A percentile compares a stretch with the other conserved stretches of the same genome.
These are phyloP conservation scores for Temnothorax longispinosus DNA, from an alignment of 1,140 invertebrate species.

Conservation along the genomic window DNA sequence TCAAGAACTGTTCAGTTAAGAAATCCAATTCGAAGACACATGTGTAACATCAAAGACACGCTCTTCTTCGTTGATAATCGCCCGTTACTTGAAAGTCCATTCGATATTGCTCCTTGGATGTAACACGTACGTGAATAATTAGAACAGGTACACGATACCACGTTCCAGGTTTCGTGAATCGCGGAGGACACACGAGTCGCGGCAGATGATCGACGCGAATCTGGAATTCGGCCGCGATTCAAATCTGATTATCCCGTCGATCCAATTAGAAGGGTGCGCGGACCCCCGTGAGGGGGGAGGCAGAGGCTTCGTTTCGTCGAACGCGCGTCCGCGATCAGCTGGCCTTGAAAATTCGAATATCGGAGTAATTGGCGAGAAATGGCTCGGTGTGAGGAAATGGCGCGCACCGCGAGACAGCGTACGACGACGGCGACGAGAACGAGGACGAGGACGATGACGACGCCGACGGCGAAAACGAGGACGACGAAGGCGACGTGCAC, in stretches of 20 bases:
- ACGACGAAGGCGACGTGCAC: conserved; percentile 40
- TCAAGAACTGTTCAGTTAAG: conserved; percentile 11
- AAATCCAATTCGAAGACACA: conserved; percentile 52
- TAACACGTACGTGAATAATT: not conserved
- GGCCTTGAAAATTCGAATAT: conserved; percentile 83
- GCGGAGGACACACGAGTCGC: not conserved
- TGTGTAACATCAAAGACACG: conserved; percentile 1
- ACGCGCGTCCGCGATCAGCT: conserved; percentile 53
- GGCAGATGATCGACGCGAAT: conserved; percentile 24
- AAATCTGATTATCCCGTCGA: conserved; percentile 82
- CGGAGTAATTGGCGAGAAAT: conserved; percentile 80
- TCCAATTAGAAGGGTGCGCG: conserved; percentile 78
- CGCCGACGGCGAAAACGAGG: conserved; percentile 30
- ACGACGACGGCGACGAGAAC: conserved; percentile 63
- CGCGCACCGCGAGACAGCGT: conserved; percentile 62
- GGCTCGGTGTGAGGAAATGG: conserved; percentile 48
- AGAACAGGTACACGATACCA: conserved; percentile 5
- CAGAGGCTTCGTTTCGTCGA: conserved; percentile 37
- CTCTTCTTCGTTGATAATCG: not conserved
- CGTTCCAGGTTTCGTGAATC: not conserved
- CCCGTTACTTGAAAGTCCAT: not conserved
- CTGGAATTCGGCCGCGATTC: conserved; percentile 75
- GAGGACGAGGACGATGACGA: conserved; percentile 23
- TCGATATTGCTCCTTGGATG: not conserved
- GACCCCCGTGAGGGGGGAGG: conserved; percentile 28